Percentiles rank a stretch among this genome's conserved stretches.
Evolutionary conservation across 2,888 invertebrate genomes (phyloP).

Genomic region (Sarcophaga carnaria): DNA sequence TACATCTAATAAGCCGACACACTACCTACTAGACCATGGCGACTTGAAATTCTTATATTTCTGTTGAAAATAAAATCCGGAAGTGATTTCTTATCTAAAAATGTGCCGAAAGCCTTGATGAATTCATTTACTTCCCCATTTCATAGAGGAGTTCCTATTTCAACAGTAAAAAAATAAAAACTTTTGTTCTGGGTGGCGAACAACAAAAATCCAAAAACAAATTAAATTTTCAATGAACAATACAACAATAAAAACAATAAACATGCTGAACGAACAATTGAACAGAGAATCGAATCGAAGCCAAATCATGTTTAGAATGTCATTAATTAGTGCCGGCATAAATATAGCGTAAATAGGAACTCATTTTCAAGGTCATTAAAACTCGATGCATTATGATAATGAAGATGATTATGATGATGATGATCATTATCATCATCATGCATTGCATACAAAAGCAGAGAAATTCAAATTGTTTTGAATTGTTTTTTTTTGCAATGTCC

Average conservation of each 20-base stretch:
- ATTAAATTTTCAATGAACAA: too few relatives aligned
- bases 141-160: background rate
- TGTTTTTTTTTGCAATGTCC: background rate
- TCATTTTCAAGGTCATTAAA: constrained; percentile 81
- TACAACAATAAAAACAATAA: constrained; percentile 4
- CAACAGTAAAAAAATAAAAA: too few relatives aligned
- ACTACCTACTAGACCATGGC: too few relatives aligned
- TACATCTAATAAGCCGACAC: too few relatives aligned
- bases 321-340: constrained; percentile 37
- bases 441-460: constrained; percentile 29
- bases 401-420: too few relatives aligned
- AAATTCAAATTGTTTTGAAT: constrained; percentile 26
- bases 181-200: background rate
- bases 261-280: constrained; percentile 53
- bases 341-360: constrained; percentile 73
- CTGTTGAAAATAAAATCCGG: too few relatives aligned
- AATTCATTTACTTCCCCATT: background rate
- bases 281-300: constrained; percentile 20
- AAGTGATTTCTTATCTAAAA: too few relatives aligned
- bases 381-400: constrained; percentile 45
- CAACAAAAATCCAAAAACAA: background rate
- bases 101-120: background rate
- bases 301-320: constrained; percentile 57
- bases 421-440: constrained; percentile 58
- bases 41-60: too few relatives aligned